These are phyloP conservation scores for Hoplostethus atlanticus DNA, from an alignment of 2,797 vertebrate genomes.

Conservation along the genomic window DNA sequence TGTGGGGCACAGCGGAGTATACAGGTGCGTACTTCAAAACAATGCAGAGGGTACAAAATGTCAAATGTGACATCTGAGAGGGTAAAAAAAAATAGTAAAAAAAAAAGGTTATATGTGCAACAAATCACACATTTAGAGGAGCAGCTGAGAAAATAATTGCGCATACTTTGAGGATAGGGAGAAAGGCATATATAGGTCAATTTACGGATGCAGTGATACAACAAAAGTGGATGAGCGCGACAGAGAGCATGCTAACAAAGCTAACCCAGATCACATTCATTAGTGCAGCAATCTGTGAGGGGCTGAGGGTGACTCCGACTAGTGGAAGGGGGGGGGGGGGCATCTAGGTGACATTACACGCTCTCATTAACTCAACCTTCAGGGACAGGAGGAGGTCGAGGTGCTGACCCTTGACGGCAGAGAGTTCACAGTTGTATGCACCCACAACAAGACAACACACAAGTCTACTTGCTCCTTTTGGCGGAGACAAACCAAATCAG, in stretches of 20 bases:
- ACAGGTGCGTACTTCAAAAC: not conserved
- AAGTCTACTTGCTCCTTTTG: slow-evolving; percentile 2
- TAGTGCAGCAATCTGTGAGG: slow-evolving; percentile 47
- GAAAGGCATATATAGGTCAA: slow-evolving; percentile 48
- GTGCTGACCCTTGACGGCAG: slow-evolving; percentile 27
- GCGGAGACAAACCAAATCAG: slow-evolving; percentile 14
- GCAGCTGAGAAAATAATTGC: slow-evolving; percentile 35
- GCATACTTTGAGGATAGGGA: slow-evolving; percentile 27
- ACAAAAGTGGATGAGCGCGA: slow-evolving; percentile 41
- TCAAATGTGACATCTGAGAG: slow-evolving; percentile 30
- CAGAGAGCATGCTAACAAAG: slow-evolving; percentile 42
- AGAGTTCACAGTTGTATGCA: slow-evolving; percentile 27
- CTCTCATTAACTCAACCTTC: slow-evolving; percentile 56
- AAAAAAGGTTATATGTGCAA: not conserved
- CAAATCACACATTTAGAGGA: slow-evolving; percentile 11
- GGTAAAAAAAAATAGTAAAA: not conserved
- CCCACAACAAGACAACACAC: slow-evolving; percentile 10
- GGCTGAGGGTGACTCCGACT: slow-evolving; percentile 38
- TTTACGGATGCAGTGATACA: slow-evolving; percentile 43
- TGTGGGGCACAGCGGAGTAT: not conserved
- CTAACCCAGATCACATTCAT: slow-evolving; percentile 55
- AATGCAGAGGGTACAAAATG: slow-evolving; percentile 3
- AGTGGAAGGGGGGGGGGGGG: slow-evolving; percentile 12
- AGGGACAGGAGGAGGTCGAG: slow-evolving; percentile 42
- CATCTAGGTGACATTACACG: slow-evolving; percentile 53